These are phyloP conservation scores for western clawed frog (Xenopus tropicalis) DNA, from an alignment of 2,113 vertebrate genomes.

Conservation along the genomic window UCB_Xtro_10.0 CM004450.2:26769001-26769500, in stretches of 20 bases:
- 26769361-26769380: too few species aligned
- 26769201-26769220: slow-evolving; percentile 39
- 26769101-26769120: slow-evolving; percentile 25
- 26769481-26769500: too few species aligned
- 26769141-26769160: slow-evolving; percentile 15
- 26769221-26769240: slow-evolving; percentile 31
- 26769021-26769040: slow-evolving; percentile 11
- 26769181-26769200: slow-evolving; percentile 21
- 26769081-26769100: slow-evolving; percentile 29
- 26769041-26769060: slow-evolving; percentile 34
- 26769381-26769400: too few species aligned
- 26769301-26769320: too few species aligned
- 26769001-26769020: slow-evolving; percentile 6
- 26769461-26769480: too few species aligned
- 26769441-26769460: too few species aligned
- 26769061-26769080: slow-evolving; percentile 31
- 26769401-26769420: too few species aligned
- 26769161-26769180: slow-evolving; percentile 38
- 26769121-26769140: slow-evolving; percentile 12
- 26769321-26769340: too few species aligned
- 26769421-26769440: too few species aligned
- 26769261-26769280: not conserved
- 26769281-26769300: not conserved
- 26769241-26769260: slow-evolving; percentile 35
- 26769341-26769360: too few species aligned